phyloP scores from a whole-genome alignment of 2,797 vertebrate species.

The Syngnathus rostellatus region DNA sequence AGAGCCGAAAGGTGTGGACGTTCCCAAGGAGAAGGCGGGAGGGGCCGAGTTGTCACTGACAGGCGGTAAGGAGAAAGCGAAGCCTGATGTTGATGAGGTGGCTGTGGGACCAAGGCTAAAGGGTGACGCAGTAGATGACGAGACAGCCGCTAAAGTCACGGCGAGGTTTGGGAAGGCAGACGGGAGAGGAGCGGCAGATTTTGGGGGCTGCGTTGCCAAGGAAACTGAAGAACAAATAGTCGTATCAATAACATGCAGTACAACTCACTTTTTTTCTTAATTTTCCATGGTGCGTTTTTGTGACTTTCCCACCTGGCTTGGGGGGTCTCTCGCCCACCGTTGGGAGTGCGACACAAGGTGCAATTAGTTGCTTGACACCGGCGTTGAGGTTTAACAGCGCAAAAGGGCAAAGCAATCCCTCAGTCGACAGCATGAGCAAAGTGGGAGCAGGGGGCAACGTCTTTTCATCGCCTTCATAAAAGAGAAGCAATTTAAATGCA shows the following conservation, averaged over 20 bases:
- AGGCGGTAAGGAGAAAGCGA: slow-evolving; percentile 43
- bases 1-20: slow-evolving; percentile 30
- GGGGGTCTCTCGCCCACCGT: slow-evolving; percentile 77
- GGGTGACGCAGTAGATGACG: slow-evolving; percentile 18
- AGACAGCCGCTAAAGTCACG: slow-evolving; percentile 25
- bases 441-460: slow-evolving; percentile 78
- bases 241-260: background rate
- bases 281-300: background rate
- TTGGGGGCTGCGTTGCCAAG: slow-evolving; percentile 29
- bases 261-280: background rate
- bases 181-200: slow-evolving; percentile 26
- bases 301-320: slow-evolving; percentile 67
- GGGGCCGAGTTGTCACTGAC: slow-evolving; percentile 31
- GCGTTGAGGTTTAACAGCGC: slow-evolving; percentile 87
- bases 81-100: slow-evolving; percentile 53
- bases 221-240: slow-evolving; percentile 39
- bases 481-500: background rate
- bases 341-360: slow-evolving; percentile 46
- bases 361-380: slow-evolving; percentile 71
- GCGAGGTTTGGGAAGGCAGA: slow-evolving; percentile 45
- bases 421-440: slow-evolving; percentile 89
- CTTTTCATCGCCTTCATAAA: slow-evolving; percentile 80
- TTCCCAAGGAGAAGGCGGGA: slow-evolving; percentile 46
- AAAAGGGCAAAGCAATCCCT: slow-evolving; percentile 90
- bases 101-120: slow-evolving; percentile 56